Base-by-base conservation (phyloP, 2,888 invertebrate genomes). In the Oscheius myriophilus region DNA sequence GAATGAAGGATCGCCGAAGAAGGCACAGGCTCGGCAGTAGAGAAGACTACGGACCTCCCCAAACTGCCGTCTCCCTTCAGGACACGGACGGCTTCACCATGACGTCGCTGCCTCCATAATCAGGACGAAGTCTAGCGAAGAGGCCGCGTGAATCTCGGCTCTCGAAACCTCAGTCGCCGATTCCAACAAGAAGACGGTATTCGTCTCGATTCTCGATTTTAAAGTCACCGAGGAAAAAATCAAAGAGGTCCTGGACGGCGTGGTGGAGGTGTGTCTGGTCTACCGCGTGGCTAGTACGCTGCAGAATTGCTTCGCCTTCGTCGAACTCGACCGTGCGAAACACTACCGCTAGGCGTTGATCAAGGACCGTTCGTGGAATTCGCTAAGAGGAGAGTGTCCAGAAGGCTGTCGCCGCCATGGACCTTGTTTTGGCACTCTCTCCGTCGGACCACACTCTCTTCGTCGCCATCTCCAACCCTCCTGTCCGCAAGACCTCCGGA, bases 141-240 rank as follows among this genome's bases (percentile, higher is more conserved):
- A 3, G 4, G 3, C 33, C 9, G 33, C 33, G 4, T 3, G 33
- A 3, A 33, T 9, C 9, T 33, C 46, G 3, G 46, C 46, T 18
- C 18, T 12, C 18, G 18, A 3, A 16, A 11, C n/a, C 46, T 46
- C 46, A 7, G 3, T 12, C 12, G 46, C 46, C 4, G 46, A 18
- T 46, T n/a, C 45, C 62, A 55, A 58, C 41, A 33, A 23, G n/a
- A 53, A 68, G 42, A 91, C 92, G 16, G 91, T 94, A 18, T 96
- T 96, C 87, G 89, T 96, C 54, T 95, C 95, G 88, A 96, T 96
- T 89, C 90, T 96, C 63, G 91, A 92, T 80, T 94, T 92, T 68
- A 71, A 67, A 21, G 70, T 72, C 9, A 77, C 78, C 0, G 78
- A 70, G 33, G 78, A 78, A 12, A 72, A 80, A 21, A 72, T 83